Base-by-base conservation (phyloP, 2,888 invertebrate genomes). In the Harmothoe impar region DNA sequence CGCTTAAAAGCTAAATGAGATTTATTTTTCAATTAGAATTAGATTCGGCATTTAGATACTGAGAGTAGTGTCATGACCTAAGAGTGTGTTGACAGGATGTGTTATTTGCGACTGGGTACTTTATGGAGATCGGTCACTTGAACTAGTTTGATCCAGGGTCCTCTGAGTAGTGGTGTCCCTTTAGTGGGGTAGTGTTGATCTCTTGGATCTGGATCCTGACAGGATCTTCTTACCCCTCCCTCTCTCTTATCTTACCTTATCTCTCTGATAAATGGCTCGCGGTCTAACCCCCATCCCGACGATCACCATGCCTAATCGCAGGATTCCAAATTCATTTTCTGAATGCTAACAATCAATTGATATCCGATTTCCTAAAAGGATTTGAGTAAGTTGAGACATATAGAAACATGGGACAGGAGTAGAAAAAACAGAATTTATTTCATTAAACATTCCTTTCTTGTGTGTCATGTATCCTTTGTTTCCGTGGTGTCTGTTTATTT, bases 201-300 rank as follows among this genome's bases (percentile, higher is more conserved):
- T 62, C 62, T 62, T 20, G 62, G 62, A 62, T 62, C 62, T 62
- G 20, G 62, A 62, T 62, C 62, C 62, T n/a, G 62, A n/a, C 62
- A n/a, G n/a, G 62, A 62, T 62, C 62, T 15, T 15, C 62, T 62
- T 62, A 62, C 43, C 43, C 43, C 10, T 43, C 43, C 43, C 62
- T 7, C 62, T 62, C 62, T 3, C n/a, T 20, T 62, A 20, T 20
- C 62, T 7, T 62, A 20, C 20, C 62, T 62, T 62, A 62, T 62
- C 62, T 62, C 62, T 62, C 62, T 62, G 62, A 62, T 62, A 62
- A 12, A 62, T 15, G 62, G 15, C 20, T 15, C 15, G 20, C 62
- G 1, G 62, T n/a, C n/a, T 20, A n/a, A 62, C 62, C 43, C 43
- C 10, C 43, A 43, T 3, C 43, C 43, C 62, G 7, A 62, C n/a